phyloP scores from a whole-genome alignment of 2,113 vertebrate species.

The Prochilodus magdalenae region DNA sequence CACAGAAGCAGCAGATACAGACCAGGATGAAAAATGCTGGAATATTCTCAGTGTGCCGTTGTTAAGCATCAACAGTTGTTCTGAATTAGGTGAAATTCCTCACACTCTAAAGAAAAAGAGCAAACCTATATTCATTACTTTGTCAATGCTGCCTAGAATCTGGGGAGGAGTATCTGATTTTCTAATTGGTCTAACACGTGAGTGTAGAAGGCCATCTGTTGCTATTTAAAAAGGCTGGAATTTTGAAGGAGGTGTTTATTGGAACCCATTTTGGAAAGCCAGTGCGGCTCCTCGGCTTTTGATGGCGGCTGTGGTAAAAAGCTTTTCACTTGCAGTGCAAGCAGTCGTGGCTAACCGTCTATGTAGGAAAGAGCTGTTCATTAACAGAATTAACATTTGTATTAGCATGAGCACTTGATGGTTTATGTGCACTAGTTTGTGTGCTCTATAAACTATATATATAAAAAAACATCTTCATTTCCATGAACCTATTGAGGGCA shows the following conservation, averaged over 20 bases:
- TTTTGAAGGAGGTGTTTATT: constrained; percentile 77
- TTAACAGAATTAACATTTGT: not conserved
- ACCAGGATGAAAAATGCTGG: not conserved
- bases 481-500: too few species aligned
- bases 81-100: not conserved
- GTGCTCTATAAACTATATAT: too few species aligned
- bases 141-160: not conserved
- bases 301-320: constrained; percentile 65
- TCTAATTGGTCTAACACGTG: constrained; percentile 57
- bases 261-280: constrained; percentile 71
- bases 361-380: not conserved
- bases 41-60: not conserved
- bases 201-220: constrained; percentile 56
- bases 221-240: constrained; percentile 65
- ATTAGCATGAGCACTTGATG: constrained; percentile 32
- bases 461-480: too few species aligned
- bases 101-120: not conserved
- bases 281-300: constrained; percentile 60
- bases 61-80: not conserved
- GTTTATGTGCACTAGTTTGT: constrained; percentile 23
- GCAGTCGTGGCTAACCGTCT: not conserved
- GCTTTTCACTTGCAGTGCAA: not conserved
- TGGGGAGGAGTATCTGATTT: constrained; percentile 27
- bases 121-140: not conserved
- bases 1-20: not conserved